Evolutionary conservation across 30 jellyfish, hydroid and myxozoan genomes (phyloP), one percentile per base, ranked within the genome.

Genomic region (Hydra vulgaris): DNA sequence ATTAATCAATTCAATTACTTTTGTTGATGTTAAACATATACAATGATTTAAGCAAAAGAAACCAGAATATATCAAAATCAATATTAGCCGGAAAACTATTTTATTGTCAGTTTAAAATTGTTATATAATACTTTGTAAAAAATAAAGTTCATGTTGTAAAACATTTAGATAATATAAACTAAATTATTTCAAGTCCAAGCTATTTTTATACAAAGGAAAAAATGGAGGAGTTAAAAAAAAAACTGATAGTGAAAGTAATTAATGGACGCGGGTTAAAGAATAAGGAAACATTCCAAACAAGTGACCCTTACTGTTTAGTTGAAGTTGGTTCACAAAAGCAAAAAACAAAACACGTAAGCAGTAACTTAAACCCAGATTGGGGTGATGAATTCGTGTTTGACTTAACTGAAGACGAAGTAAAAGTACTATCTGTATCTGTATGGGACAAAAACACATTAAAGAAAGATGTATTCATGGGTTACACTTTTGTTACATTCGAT

Each of bases 381-480:
- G 85, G 85, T 85, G 96, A 89, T 75, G 92, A 80, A 0, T 84
- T 89, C 25, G 83, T 80, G 0, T 66, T 89, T 23, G 40, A 73
- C 52, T 88, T 89, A 15, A 71, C 85, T 18, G 61, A 40, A 3
- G 88, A 83, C n/a, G 88, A 25, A 20, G 61, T 40, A 3, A 95
- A 89, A 68, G 77, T 88, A 4, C 69, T 89, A 19, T 83, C 96
- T 0, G 26, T 89, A 15, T 89, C 96, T 18, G 40, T 89, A 8
- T 89, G 96, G 96, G 96, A 89, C 84, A 89, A 89, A 77, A 89
- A 89, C 76, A 84, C 96, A 0, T 74, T 89, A 18, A 84, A 87
- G 21, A 89, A 89, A 56, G 96, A 89, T 85, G 89, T 84, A 25
- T 84, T 84, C 74, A 89, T 89, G 96, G 93, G 96, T 3, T 89